Conservation (phyloP, 2,113 vertebrate species). For the Amphiprion ocellaris region DNA sequence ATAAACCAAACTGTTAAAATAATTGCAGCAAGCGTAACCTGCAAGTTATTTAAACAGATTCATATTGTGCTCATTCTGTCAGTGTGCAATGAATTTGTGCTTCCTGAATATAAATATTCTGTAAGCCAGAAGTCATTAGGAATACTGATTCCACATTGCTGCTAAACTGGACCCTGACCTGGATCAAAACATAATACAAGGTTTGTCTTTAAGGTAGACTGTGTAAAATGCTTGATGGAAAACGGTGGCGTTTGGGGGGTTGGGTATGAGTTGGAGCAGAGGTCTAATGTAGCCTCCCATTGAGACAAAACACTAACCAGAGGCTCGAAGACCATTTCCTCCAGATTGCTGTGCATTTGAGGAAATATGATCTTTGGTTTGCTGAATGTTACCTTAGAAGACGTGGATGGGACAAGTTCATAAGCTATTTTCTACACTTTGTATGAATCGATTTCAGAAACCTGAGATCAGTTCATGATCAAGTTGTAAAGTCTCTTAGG, state of each 20-base stretch:
- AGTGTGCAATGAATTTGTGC: background rate
- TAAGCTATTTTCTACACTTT: background rate
- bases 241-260: background rate
- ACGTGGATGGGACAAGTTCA: slow-evolving; percentile 23
- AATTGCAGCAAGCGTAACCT: background rate
- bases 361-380: slow-evolving; percentile 57
- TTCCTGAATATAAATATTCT: slow-evolving; percentile 14
- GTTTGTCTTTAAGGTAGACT: slow-evolving; percentile 13
- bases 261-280: slow-evolving; percentile 13
- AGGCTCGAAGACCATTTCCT: slow-evolving; percentile 51
- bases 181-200: slow-evolving; percentile 1
- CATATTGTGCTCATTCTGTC: background rate
- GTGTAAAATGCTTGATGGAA: background rate
- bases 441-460: slow-evolving; percentile 15
- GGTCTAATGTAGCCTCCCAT: slow-evolving; percentile 45
- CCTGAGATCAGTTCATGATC: slow-evolving; percentile 28
- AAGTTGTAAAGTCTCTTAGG: background rate
- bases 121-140: background rate
- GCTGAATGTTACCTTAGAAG: slow-evolving; percentile 33
- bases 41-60: background rate
- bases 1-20: background rate
- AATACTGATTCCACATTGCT: background rate
- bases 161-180: background rate
- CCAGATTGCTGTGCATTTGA: slow-evolving; percentile 41
- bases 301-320: slow-evolving; percentile 74